Evolutionary conservation across 2,888 invertebrate genomes (phyloP), one percentile per base, ranked within the genome.

Genomic region (Griposia aprilina): DNA sequence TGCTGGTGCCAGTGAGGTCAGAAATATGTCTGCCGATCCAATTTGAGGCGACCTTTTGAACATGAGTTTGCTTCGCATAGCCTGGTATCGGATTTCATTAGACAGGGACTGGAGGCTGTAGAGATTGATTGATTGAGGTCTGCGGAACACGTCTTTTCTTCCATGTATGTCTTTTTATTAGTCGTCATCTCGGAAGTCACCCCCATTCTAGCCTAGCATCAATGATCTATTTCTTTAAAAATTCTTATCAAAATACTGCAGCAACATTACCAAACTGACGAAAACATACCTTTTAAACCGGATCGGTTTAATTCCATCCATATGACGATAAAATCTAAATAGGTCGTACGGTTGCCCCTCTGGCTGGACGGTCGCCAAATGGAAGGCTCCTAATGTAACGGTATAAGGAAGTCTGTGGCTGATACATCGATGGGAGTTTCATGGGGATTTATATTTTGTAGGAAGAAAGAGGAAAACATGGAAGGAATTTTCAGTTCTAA

Each of bases 271-370:
- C 11, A 59, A 76, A 57, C 78, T 78, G 82, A 59, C 75, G 80
- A 79, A 82, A 78, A 73, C 70, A 76, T 81, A 70, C 55, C 79
- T 84, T 89, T 84, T 79, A 78, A 87, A 74, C 71, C 57, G 65
- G 52, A 82, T 55, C 78, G 65, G 30, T 89, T 89, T 89, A 87
- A 89, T 88, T 89, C 78, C 70, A 83, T 83, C 80, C 70, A 59
- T 68, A 26, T 26, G 66, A 50, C 73, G 89, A 88, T 89, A 88
- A 84, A 89, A 89, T 88, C 89, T 88, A 87, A 89, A 88, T 88
- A 89, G 89, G 88, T 89, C 88, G 69, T 69, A 65, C 74, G 85
- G 76, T 77, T 78, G 88, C 70, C 74, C 81, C 75, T n/a, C 30
- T 45, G 67, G 67, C 87, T 88, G 87, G 87, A 81, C 72, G 11